Evolutionary conservation across 2,113 vertebrate species (phyloP).

Genomic region (Protobothrops flavoviridis): DNA sequence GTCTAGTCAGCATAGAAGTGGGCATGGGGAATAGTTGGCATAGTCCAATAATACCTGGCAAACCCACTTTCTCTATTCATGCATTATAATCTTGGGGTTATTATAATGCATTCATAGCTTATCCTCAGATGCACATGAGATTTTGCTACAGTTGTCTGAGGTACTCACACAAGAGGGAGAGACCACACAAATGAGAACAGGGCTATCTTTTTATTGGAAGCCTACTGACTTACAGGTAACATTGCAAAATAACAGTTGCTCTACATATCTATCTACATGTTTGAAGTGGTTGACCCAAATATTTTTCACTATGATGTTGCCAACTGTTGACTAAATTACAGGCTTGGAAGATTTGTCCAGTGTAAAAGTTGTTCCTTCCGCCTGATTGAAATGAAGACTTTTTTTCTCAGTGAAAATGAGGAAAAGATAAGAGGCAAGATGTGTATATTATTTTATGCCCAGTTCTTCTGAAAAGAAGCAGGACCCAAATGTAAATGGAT

Average conservation of each 20-base stretch:
- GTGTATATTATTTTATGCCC: neutral
- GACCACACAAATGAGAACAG: neutral
- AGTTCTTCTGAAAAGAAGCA: neutral
- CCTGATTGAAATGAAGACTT: neutral
- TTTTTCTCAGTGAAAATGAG: neutral
- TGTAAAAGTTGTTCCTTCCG: neutral
- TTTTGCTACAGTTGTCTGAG: neutral
- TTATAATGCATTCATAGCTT: neutral
- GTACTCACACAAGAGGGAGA: neutral
- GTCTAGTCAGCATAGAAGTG: neutral
- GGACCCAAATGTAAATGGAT: neutral
- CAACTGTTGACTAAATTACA: neutral
- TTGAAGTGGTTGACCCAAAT: neutral
- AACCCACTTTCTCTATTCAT: neutral
- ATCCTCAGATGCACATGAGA: neutral
- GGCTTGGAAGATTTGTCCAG: neutral
- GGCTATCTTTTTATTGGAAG: neutral
- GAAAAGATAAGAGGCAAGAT: neutral
- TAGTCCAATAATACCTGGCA: neutral
- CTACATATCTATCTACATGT: neutral
- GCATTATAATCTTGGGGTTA: neutral
- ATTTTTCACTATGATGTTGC: neutral
- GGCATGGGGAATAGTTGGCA: neutral
- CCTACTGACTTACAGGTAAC: neutral
- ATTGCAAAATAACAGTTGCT: neutral